Percentiles rank a stretch among this genome's conserved stretches.
These are phyloP conservation scores for Propithecus perrieri DNA, from an alignment of 2,797 vertebrate genomes.

Conservation along the genomic window DNA sequence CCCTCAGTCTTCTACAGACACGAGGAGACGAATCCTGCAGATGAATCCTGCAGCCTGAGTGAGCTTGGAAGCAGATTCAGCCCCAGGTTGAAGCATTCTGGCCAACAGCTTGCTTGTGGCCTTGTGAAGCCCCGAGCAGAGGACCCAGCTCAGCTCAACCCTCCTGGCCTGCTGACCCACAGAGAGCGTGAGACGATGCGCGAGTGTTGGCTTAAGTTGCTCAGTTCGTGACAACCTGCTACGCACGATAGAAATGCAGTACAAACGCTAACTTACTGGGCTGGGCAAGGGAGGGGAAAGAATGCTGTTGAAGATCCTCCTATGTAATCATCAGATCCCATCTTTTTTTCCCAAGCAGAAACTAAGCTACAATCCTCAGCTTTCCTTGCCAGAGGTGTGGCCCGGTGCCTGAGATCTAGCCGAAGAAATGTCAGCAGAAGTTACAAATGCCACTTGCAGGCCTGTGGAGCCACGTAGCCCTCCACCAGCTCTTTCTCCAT, in stretches of 20 bases:
- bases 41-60: neutral
- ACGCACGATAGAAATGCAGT: neutral
- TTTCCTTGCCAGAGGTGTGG: neutral
- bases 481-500: neutral
- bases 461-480: rapidly evolving
- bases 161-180: neutral
- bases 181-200: neutral
- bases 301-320: too few species aligned
- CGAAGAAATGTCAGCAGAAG: neutral
- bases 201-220: rapidly evolving
- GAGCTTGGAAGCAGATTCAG: rapidly evolving
- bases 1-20: neutral
- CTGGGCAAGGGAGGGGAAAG: too few species aligned
- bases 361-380: neutral
- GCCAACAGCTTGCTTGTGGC: too few species aligned
- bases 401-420: neutral
- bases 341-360: neutral
- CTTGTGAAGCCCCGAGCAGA: neutral
- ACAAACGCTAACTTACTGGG: rapidly evolving
- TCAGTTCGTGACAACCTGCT: too few species aligned
- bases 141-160: neutral
- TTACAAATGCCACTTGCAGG: too few species aligned
- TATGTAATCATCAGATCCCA: rapidly evolving
- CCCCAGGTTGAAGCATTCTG: too few species aligned
- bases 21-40: neutral